Conservation (phyloP, 2,113 vertebrate genomes). For the Callopanchax toddi region DNA sequence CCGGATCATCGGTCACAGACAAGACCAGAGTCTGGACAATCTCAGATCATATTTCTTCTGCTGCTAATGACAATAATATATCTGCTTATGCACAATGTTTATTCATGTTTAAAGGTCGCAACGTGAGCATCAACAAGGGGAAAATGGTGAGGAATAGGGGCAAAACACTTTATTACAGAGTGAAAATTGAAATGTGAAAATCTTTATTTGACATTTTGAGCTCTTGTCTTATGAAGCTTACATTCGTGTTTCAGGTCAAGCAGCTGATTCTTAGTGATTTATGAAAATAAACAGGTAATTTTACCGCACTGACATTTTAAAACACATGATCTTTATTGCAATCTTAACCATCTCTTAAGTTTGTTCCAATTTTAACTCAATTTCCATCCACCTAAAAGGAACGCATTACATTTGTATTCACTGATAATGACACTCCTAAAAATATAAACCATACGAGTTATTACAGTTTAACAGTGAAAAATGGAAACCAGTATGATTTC, state of each 20-base stretch:
- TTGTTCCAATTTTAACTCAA: neutral
- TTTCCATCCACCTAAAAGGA: neutral
- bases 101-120: conserved; percentile 37
- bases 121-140: conserved; percentile 47
- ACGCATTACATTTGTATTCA: neutral
- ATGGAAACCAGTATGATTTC: conserved; percentile 23
- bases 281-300: neutral
- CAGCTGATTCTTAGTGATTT: neutral
- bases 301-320: neutral
- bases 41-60: conserved; percentile 53
- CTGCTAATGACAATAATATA: conserved; percentile 68
- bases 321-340: neutral
- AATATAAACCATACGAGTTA: neutral
- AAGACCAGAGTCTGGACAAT: conserved; percentile 32
- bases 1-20: conserved; percentile 48
- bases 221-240: too few relatives aligned
- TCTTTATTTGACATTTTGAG: too few relatives aligned
- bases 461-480: conserved; percentile 12
- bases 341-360: neutral
- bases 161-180: conserved; percentile 16
- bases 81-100: conserved; percentile 42
- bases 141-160: conserved; percentile 24
- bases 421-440: neutral
- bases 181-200: neutral
- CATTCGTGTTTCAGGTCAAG: neutral